Evolutionary conservation across 2,113 vertebrate species (phyloP), one percentile per base, ranked within the genome.

Genomic region (Cacatua alba): DNA sequence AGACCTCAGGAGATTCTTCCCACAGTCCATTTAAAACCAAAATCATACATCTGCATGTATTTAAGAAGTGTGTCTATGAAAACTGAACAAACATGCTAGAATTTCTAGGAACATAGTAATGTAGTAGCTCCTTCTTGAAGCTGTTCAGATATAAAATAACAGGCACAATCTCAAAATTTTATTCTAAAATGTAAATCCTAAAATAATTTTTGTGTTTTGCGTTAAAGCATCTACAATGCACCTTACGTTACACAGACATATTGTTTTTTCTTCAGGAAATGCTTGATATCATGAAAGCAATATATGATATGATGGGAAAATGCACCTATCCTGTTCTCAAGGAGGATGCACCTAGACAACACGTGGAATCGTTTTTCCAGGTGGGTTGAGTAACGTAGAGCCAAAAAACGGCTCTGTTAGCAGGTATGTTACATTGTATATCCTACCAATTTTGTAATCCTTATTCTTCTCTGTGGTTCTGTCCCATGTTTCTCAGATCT

Each of bases 231-330:
- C 55, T 86, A 41, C 37, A 69, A n/a, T 2, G 7, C 23, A 63
- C 33, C 9, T 46, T 60, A 33, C 2, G 31, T 94, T 83, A 84
- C 4, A 35, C 8, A 69, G 24, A 29, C 6, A 1, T 55, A 1
- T 11, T 82, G 68, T 83, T 79, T 93, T 81, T 72, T 90, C 89
- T 79, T 46, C 79, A 99, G 99, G 99, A 99, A 98, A 99, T 99
- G 99, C 98, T 99, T 46, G 99, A 99, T 94, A 99, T 99, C 91
- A 99, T 99, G 99, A 99, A 99, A 98, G 99, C 99, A 86, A 99
- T 99, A 95, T 99, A 99, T 9, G 99, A 99, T 92, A 99, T 99
- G 99, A 99, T 99, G 99, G 99, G 99, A 5, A 99, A 99, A 94
- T 99, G 99, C 91, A 99, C 99, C 48, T 99, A 99, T 46, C 99